phyloP scores from a whole-genome alignment of 2,113 vertebrate species.

The Ictalurus punctatus region DNA sequence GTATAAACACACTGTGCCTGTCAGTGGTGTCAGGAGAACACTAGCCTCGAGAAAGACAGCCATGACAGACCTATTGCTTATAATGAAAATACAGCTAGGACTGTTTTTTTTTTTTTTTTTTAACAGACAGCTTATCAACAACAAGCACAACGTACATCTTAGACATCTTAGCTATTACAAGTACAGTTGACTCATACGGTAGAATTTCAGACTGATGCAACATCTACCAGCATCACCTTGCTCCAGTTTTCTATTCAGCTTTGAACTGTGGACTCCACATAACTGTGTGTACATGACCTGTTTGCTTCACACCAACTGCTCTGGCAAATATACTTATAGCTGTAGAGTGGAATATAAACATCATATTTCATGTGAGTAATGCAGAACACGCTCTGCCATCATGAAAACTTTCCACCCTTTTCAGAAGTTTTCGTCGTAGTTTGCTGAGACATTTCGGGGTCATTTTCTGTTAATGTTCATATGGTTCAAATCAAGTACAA shows the following conservation, averaged over 20 bases:
- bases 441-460: neutral
- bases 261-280: neutral
- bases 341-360: neutral
- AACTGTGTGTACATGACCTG: neutral
- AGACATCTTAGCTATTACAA: neutral
- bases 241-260: neutral
- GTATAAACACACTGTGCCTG: constrained; percentile 38
- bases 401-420: neutral
- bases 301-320: neutral
- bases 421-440: neutral
- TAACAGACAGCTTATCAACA: neutral
- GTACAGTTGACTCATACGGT: neutral
- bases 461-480: neutral
- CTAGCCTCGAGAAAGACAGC: neutral
- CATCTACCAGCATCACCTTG: neutral
- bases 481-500: neutral
- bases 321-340: neutral
- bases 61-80: neutral
- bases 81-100: neutral
- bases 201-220: neutral
- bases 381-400: neutral
- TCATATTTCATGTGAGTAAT: neutral
- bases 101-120: neutral
- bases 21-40: neutral
- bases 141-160: neutral